phyloP scores from a whole-genome alignment of 23 tunicate species.

The Diplosoma virens region DNA sequence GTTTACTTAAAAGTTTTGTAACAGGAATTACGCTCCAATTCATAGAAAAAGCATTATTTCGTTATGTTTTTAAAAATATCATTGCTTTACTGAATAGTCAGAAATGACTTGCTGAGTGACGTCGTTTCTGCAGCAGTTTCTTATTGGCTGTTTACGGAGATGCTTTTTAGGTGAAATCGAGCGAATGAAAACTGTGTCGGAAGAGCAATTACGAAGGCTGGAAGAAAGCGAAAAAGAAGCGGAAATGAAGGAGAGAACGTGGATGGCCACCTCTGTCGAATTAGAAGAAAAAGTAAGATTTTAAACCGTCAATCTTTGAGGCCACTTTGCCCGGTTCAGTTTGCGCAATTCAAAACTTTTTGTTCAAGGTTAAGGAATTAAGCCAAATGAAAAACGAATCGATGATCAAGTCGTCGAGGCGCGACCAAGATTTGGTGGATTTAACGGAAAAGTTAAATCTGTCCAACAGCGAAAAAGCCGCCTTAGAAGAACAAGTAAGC shows the following conservation, averaged over 20 bases:
- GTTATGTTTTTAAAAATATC: no score
- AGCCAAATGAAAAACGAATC: slow-evolving; percentile 29
- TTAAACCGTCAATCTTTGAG: neutral
- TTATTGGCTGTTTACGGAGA: no score
- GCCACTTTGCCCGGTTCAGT: neutral
- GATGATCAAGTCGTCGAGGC: neutral
- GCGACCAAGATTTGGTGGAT: slow-evolving; percentile 1
- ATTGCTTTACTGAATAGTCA: no score
- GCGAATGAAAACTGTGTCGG: no score
- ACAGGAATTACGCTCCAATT: neutral
- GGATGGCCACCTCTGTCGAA: slow-evolving; percentile 50
- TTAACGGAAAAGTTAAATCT: slow-evolving; percentile 35
- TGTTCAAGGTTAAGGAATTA: slow-evolving; percentile 9
- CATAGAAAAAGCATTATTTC: neutral
- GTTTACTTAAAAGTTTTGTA: no score
- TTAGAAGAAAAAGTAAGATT: slow-evolving; percentile 54
- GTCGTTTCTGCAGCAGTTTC: no score
- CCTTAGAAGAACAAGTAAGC: slow-evolving; percentile 34
- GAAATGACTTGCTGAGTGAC: no score
- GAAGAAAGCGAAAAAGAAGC: slow-evolving; percentile 1
- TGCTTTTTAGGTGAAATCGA: no score
- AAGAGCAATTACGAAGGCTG: neutral
- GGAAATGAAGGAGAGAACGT: slow-evolving; percentile 42
- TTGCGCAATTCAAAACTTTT: neutral
- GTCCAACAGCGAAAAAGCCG: slow-evolving; percentile 41